These are phyloP conservation scores for Oikopleura vanhoeffeni DNA, from an alignment of 23 tunicate species.

Conservation along the genomic window DNA sequence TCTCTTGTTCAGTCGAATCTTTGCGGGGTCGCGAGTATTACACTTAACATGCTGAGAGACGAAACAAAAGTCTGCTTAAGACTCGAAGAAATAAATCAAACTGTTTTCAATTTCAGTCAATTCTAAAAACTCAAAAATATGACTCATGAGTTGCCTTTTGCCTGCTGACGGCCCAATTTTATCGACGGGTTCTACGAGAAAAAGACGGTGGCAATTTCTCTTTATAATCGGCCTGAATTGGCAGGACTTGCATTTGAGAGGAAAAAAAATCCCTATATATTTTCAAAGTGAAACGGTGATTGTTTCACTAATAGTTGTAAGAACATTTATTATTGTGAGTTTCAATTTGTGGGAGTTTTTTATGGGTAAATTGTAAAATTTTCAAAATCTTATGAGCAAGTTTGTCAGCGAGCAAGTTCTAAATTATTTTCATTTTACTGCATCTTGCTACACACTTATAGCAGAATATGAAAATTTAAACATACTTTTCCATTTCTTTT, in stretches of 20 bases:
- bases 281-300: too few species aligned
- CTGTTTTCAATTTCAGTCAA: background rate
- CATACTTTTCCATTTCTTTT: too few species aligned
- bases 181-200: background rate
- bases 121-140: background rate
- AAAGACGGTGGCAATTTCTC: background rate
- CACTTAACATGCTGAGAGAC: background rate
- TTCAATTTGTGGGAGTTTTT: too few species aligned
- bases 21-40: background rate
- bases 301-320: too few species aligned
- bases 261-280: background rate
- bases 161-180: background rate
- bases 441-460: too few species aligned
- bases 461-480: too few species aligned
- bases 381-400: too few species aligned
- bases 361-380: too few species aligned
- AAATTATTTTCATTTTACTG: too few species aligned
- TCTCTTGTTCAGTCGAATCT: background rate
- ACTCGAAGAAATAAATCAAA: background rate
- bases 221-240: background rate
- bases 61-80: background rate
- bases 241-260: background rate
- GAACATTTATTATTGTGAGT: too few species aligned
- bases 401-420: too few species aligned
- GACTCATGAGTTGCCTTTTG: background rate